Conservation (phyloP, 2,888 invertebrate species). For the Didymodactylos carnosus region DNA sequence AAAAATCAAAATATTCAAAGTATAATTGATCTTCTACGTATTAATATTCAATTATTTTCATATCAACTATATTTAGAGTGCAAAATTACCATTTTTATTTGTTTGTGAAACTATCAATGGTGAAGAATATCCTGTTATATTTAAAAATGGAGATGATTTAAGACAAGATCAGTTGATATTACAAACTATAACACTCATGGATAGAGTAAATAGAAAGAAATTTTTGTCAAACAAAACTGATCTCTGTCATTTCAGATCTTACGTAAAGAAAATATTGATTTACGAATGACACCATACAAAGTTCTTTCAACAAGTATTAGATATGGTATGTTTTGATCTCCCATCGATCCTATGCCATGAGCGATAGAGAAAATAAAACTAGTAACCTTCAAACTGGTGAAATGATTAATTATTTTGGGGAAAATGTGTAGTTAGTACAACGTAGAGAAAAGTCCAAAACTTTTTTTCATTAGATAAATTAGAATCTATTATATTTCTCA, state of each 20-base stretch:
- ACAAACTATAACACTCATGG: slow-evolving; percentile 95
- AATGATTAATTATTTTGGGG: no score
- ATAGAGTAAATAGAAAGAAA: slow-evolving; percentile 40
- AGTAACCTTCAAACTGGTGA: no score
- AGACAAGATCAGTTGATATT: slow-evolving; percentile 88
- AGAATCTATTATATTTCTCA: no score
- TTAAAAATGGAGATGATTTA: slow-evolving; percentile 90
- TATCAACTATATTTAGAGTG: slow-evolving; percentile 41
- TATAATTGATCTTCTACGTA: slow-evolving; percentile 16
- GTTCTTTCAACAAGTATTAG: slow-evolving; percentile 84
- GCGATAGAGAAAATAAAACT: no score
- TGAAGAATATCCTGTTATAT: slow-evolving; percentile 70
- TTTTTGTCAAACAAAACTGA: not conserved
- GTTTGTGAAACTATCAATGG: slow-evolving; percentile 59
- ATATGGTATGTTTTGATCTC: slow-evolving; percentile 48
- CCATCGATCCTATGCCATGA: no score
- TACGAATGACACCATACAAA: slow-evolving; percentile 81
- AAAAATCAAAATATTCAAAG: slow-evolving; percentile 72
- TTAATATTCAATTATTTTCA: slow-evolving; percentile 14
- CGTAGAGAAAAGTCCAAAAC: no score
- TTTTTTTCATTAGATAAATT: no score
- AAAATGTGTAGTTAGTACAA: no score
- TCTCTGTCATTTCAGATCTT: slow-evolving; percentile 43
- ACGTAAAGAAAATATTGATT: slow-evolving; percentile 75
- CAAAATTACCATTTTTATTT: slow-evolving; percentile 75